Conservation (phyloP, 2,888 invertebrate genomes). For the Junonia oenone region DNA sequence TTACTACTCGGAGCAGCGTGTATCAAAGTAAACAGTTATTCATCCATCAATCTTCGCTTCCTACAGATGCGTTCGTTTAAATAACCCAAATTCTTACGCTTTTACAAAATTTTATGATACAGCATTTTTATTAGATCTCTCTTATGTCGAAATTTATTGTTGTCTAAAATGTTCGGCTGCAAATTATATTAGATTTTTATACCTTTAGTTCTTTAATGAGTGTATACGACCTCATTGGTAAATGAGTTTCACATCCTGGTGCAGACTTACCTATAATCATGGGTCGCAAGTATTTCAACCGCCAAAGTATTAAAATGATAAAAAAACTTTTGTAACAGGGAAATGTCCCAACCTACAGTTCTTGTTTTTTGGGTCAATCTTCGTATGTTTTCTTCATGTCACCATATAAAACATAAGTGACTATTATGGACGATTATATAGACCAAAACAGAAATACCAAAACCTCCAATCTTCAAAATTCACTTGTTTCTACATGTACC, state of each 20-base stretch:
- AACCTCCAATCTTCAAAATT: too few species aligned
- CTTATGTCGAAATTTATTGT: constrained; percentile 15
- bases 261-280: too few species aligned
- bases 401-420: too few species aligned
- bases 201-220: neutral
- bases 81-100: constrained; percentile 22
- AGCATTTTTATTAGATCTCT: constrained; percentile 23
- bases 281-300: too few species aligned
- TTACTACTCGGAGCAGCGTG: constrained; percentile 12
- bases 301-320: too few species aligned
- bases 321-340: too few species aligned
- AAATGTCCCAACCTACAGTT: too few species aligned
- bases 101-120: constrained; percentile 12
- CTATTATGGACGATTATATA: too few species aligned
- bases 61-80: constrained; percentile 19
- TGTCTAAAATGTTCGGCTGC: neutral
- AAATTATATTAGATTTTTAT: neutral
- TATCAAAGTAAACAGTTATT: constrained; percentile 20
- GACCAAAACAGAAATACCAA: too few species aligned
- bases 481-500: too few species aligned
- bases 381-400: too few species aligned
- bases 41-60: constrained; percentile 23
- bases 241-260: neutral
- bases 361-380: too few species aligned
- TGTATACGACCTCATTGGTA: neutral